Conservation (phyloP, 2,113 vertebrate species). For the Eulacestoma nigropectus region DNA sequence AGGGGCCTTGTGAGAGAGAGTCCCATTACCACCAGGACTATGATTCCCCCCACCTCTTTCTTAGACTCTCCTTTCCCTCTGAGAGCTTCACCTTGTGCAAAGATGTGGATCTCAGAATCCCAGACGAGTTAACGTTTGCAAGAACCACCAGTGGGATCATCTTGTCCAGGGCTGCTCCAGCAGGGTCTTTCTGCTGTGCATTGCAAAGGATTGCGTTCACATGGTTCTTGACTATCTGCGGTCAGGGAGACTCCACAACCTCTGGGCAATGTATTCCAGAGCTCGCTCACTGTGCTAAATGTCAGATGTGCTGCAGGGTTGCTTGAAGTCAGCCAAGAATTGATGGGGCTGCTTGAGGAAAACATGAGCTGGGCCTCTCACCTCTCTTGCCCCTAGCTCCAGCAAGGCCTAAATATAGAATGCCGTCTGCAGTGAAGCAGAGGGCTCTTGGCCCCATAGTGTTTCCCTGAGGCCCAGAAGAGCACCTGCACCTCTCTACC, state of each 20-base stretch:
- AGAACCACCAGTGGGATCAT: background rate
- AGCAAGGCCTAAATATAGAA: too few relatives aligned
- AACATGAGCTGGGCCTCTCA: too few relatives aligned
- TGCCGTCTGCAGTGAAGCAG: too few relatives aligned
- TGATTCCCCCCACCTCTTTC: background rate
- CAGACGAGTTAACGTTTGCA: background rate
- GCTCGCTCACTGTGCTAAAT: too few relatives aligned
- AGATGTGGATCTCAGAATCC: background rate
- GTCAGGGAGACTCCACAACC: background rate
- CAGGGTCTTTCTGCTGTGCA: background rate
- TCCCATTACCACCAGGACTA: background rate
- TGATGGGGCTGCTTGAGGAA: too few relatives aligned
- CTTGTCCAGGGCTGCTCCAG: background rate
- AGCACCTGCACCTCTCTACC: too few relatives aligned
- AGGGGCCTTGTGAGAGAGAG: background rate
- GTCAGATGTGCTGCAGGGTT: too few relatives aligned
- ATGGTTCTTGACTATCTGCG: background rate
- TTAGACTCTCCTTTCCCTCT: background rate
- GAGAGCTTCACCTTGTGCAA: background rate
- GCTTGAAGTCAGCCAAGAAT: too few relatives aligned
- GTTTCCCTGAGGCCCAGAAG: too few relatives aligned
- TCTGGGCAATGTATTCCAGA: too few relatives aligned
- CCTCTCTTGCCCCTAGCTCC: too few relatives aligned
- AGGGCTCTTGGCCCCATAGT: too few relatives aligned
- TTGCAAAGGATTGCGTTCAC: background rate